Conservation (phyloP, 2,113 vertebrate genomes). For the Aegotheles bennettii region DNA sequence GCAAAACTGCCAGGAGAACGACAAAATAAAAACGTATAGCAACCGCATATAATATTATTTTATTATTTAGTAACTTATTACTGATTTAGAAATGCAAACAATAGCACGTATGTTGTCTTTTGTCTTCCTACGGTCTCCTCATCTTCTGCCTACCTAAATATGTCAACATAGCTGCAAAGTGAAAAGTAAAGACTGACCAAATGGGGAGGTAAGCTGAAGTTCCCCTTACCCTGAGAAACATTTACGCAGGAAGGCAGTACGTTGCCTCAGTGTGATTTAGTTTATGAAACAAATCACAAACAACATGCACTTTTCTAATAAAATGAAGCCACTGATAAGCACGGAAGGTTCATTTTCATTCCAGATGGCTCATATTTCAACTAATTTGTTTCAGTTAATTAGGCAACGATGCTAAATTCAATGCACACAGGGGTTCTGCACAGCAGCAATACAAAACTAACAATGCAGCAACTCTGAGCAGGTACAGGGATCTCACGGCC, state of each 20-base stretch:
- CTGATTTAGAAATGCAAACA: background rate
- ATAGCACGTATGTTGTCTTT: background rate
- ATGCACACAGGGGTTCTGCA: background rate
- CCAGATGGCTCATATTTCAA: constrained; percentile 69
- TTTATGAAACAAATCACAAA: constrained; percentile 35
- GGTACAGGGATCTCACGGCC: background rate
- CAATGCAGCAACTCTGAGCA: background rate
- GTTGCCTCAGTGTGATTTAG: background rate
- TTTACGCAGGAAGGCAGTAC: background rate
- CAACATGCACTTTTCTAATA: constrained; percentile 44
- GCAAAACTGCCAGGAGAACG: background rate
- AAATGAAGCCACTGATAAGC: constrained; percentile 22
- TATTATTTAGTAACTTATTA: background rate
- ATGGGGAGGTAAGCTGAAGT: background rate
- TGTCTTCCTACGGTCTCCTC: background rate
- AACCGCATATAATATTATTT: background rate
- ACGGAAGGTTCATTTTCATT: constrained; percentile 60
- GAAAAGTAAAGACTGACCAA: background rate
- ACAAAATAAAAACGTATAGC: background rate
- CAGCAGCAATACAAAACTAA: background rate
- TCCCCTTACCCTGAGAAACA: background rate
- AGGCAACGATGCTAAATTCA: constrained; percentile 54
- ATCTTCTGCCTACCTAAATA: background rate
- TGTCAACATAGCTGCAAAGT: background rate
- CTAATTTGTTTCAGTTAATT: constrained; percentile 72